Evolutionary conservation across 2,797 vertebrate species (phyloP), one percentile per base, ranked within the genome.

Genomic region (Macropodus opercularis): DNA sequence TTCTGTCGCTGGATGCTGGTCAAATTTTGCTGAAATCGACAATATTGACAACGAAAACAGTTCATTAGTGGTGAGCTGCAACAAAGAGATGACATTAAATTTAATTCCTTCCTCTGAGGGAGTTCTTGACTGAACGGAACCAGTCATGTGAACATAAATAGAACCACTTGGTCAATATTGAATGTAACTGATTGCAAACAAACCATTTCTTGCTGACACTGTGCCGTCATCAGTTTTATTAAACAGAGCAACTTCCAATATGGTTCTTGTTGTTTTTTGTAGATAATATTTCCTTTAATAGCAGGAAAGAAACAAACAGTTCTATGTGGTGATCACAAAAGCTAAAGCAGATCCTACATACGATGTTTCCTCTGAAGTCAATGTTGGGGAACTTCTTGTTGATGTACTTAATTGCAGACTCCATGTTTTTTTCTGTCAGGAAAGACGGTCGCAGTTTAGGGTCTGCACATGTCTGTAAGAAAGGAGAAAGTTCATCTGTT

Each of bases 381-480:
- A 98, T 89, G 74, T 85, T 96, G 42, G 96, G 96, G 64, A 97
- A 98, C 77, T 96, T 98, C 85, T 96, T 96, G 89, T 92, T 95
- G 86, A 98, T 95, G 64, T 95, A 94, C 71, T 96, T 98, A 71
- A 95, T n/a, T 4, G 94, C 93, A 1, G 94, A 14, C 81, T 98
- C 96, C 93, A 95, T 93, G 48, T 56, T 55, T 85, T 97, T 97
- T 11, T 98, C 94, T 1, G 88, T 69, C 52, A 98, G 86, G 69
- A 93, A 72, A 3, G 87, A 23, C 0, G 92, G 95, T 2, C 94
- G 91, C 29, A 84, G 72, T 78, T 95, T 96, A 3, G 92, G 81
- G 42, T 97, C 94, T 2, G 87, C 80, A 80, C 90, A 90, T 11
- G 18, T 72, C 92, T 93, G 62, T 27, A 48, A 31, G 3, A 10